Evolutionary conservation across 2,888 invertebrate genomes (phyloP), one percentile per base, ranked within the genome.

Genomic region (Apodemia mormo): DNA sequence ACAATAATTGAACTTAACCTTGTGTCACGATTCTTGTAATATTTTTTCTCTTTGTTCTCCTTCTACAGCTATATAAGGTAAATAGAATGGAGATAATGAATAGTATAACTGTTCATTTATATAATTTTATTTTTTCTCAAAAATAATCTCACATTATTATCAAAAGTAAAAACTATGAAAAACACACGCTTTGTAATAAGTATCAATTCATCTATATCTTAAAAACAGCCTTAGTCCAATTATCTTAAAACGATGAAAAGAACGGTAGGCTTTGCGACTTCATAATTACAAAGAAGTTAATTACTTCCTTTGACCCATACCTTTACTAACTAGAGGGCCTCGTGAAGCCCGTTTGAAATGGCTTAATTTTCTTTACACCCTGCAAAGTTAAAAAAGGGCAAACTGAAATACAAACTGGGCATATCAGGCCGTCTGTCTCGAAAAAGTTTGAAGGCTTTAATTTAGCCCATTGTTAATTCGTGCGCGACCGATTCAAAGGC

Each of bases 371-470:
- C 81, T 79, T 81, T 79, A 79, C 80, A 80, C 79, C 76, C 77
- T 73, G 79, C 80, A 77, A 77, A 77, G 81, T 82, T 81, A 79
- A 81, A 83, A 82, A 80, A 83, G 80, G 80, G 77, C 78, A 80
- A 82, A 61, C 76, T 74, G 80, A 79, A 79, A 79, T 22, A 52
- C 75, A 77, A 71, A 74, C 73, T 71, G 72, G 81, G 79, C 81
- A 76, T 79, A 85, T 83, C 84, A 81, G 80, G 76, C 81, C 81
- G 82, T 79, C 80, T 78, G 78, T 78, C 81, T 79, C 82, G 81
- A 83, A 88, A 90, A 91, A 90, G 88, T 78, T 89, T 87, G 86
- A 87, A 87, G 85, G 87, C 90, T 87, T 90, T 92, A 90, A 92
- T 92, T 91, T 89, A 83, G 87, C 86, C 79, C 76, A 85, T 80